phyloP scores from a whole-genome alignment of 1,140 invertebrate species.

The Drosophila pseudoobscura region DNA sequence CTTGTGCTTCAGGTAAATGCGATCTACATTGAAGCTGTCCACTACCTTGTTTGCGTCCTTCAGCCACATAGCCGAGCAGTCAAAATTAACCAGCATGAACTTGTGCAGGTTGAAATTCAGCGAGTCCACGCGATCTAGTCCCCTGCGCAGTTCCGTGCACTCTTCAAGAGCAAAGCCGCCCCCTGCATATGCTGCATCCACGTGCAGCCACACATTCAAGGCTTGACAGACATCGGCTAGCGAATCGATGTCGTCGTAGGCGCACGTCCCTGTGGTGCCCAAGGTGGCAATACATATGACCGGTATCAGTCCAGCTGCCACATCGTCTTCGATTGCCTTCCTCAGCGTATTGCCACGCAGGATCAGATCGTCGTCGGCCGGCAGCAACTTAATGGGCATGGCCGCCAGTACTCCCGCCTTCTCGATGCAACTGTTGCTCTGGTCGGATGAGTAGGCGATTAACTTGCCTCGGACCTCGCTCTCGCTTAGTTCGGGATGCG shows the following conservation, averaged over 20 bases:
- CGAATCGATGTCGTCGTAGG: slow-evolving; percentile 94
- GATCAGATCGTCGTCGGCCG: slow-evolving; percentile 89
- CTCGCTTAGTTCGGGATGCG: slow-evolving; percentile 87
- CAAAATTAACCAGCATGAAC: slow-evolving; percentile 96
- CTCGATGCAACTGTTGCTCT: slow-evolving; percentile 96
- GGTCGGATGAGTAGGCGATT: slow-evolving; percentile 93
- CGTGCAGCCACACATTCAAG: slow-evolving; percentile 92
- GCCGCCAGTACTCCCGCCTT: slow-evolving; percentile 92
- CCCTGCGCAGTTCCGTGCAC: slow-evolving; percentile 91
- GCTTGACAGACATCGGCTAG: slow-evolving; percentile 91
- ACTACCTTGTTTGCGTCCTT: slow-evolving; percentile 91
- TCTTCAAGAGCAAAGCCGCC: slow-evolving; percentile 95
- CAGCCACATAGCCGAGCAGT: slow-evolving; percentile 95
- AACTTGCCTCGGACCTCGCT: slow-evolving; percentile 89
- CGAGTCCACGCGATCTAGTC: slow-evolving; percentile 92
- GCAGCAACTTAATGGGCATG: slow-evolving; percentile 91
- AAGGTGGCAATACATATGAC: slow-evolving; percentile 93
- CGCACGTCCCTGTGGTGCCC: slow-evolving; percentile 96
- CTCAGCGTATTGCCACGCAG: slow-evolving; percentile 90
- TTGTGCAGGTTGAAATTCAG: slow-evolving; percentile 97
- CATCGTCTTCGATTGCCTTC: slow-evolving; percentile 90
- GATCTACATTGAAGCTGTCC: slow-evolving; percentile 95
- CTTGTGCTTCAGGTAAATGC: slow-evolving; percentile 92
- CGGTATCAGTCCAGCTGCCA: slow-evolving; percentile 89
- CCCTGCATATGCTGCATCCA: slow-evolving; percentile 96